A percentile compares a stretch with the other conserved stretches of the same genome.
phyloP scores from a whole-genome alignment of 2,797 vertebrate genomes.

The Hemibagrus guttatus region DNA sequence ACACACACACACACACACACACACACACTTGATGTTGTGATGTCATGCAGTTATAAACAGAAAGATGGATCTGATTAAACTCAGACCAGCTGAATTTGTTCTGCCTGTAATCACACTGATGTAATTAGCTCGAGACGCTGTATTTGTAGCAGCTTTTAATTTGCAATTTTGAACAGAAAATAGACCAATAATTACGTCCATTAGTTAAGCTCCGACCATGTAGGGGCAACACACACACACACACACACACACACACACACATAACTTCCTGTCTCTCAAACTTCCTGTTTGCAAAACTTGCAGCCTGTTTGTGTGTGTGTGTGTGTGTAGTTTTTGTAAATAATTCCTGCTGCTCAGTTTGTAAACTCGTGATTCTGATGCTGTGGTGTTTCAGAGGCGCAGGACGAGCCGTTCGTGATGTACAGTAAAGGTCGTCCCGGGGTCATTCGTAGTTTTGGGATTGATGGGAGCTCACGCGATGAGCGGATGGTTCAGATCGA shows the following conservation, averaged over 20 bases:
- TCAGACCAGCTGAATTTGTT: constrained; percentile 68
- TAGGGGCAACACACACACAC: constrained; percentile 27
- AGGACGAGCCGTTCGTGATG: constrained; percentile 86
- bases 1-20: constrained; percentile 5
- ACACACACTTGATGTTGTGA: not conserved
- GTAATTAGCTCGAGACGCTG: constrained; percentile 64
- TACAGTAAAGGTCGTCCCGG: constrained; percentile 87
- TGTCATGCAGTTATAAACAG: constrained; percentile 57
- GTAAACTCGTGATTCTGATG: not conserved
- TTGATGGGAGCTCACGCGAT: constrained; percentile 80
- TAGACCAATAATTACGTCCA: constrained; percentile 65
- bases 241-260: constrained; percentile 7
- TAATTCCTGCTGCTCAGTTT: not conserved
- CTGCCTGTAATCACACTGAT: constrained; percentile 76
- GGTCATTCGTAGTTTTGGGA: constrained; percentile 83
- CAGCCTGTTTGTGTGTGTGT: not conserved
- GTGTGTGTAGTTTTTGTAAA: not conserved
- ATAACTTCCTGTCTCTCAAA: not conserved
- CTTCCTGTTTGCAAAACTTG: not conserved
- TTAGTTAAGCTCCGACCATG: constrained; percentile 74
- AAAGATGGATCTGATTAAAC: constrained; percentile 61
- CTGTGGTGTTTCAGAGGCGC: constrained; percentile 71
- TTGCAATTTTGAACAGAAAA: constrained; percentile 67
- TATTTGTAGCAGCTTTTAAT: constrained; percentile 70
- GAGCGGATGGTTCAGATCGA: constrained; percentile 86